Base-by-base conservation (phyloP, 2,888 invertebrate species). In the Atrina japonica region DNA sequence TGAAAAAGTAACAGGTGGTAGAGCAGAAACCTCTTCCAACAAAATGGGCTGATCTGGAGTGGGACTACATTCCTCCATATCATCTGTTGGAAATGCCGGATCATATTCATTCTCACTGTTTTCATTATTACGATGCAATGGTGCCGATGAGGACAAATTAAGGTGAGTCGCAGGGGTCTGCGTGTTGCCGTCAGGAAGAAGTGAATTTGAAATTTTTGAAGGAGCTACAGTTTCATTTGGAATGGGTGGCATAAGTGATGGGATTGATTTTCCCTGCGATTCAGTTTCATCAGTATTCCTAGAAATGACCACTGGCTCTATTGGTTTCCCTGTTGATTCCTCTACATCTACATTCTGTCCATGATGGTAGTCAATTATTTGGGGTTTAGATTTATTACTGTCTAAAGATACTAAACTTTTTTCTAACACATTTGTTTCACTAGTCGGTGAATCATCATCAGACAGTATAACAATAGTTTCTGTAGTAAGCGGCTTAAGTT, bases 31-130 rank as follows among this genome's bases (percentile, higher is more conserved):
- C 47, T 68, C 68, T 43, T 65, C 47, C 41, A 58, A 40, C 55
- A 50, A 47, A 43, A 21, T 65, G 11, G 66, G 68, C 49, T 64
- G 73, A 63, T 77, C 77, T n/a, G 74, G 73, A 9, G 76, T 74
- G n/a, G 75, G 69, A 52, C 65, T 68, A 21, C 66, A 69, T 30
- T 70, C 69, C 23, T 67, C 66, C 65, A 40, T 40, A 50, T 70
- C 70, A 63, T 69, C 76, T 14, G 78, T 77, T 0, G 79, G 80
- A 50, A 77, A 78, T 23, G 76, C 77, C 25, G 79, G 77, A 66
- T 81, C 80, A 71, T 79, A 81, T 29, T 75, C 75, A 18, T 63
- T 63, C 47, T 11, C 25, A 35, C 35, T 35, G n/a, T n/a, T n/a
- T n/a, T n/a, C n/a, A n/a, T n/a, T n/a, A n/a, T n/a, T n/a, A n/a